Evolutionary conservation across 2,797 vertebrate genomes (phyloP), one percentile per base, ranked within the genome.

Genomic region (Rhincodon typus): DNA sequence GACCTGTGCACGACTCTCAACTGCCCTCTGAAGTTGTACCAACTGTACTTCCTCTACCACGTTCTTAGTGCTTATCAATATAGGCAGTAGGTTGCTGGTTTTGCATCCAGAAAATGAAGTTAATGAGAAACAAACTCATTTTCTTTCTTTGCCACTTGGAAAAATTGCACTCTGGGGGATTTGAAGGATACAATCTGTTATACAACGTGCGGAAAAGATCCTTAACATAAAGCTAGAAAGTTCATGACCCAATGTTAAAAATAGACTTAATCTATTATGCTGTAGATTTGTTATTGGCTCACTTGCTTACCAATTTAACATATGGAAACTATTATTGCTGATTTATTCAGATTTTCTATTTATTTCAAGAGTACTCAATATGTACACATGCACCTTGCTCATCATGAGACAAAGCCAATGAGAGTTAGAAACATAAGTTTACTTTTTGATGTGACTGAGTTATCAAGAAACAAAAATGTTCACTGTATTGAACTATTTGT

Each of bases 291-390:
- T 69, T 69, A 67, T n/a, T 93, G 62, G 34, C 57, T 93, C 90
- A 66, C 12, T 69, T 93, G n/a, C 19, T 93, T 93, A 93, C 62
- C 34, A 67, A 17, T 93, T 93, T 69, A 93, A 38, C 90, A 93
- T 93, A 93, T 67, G 62, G 90, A 93, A 67, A 93, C n/a, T 42
- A 93, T 93, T 93, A 93, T 66, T 67, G 90, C 25, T 93, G 62
- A 93, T 93, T 34, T n/a, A 93, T 67, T 90, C n/a, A 93, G 90
- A 19, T 34, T 19, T n/a, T 19, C 95, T 96, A 96, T 96, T 96
- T 90, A 50, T 30, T 96, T 87, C 87, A n/a, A 42, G n/a, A 38
- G 38, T 93, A 67, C 25, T 67, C 17, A 67, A 93, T n/a, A 93
- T 69, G 19, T 93, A 62, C 57, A 38, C 42, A 62, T n/a, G 38